Base-by-base conservation (phyloP, 2,888 invertebrate species). In the Apotomis betuletana region DNA sequence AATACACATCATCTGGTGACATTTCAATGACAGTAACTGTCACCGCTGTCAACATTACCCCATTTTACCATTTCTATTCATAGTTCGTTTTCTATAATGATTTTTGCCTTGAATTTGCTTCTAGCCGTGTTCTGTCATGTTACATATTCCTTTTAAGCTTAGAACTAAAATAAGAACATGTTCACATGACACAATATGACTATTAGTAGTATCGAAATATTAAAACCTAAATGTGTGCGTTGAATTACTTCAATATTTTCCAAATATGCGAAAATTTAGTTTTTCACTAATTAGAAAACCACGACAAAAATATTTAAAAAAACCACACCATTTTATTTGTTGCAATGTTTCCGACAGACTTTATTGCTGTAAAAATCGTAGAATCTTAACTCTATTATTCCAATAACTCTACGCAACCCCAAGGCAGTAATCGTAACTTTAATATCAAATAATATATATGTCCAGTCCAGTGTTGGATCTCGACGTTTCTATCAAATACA, bases 1-100 rank as follows among this genome's bases (percentile, higher is more conserved):
- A 61, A 38, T 64, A 68, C 60, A 68, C n/a, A 67, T 27, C 51
- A 15, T 64, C 59, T 6, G 9, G 52, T 51, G 51, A 13, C n/a
- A 67, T 49, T 4, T 27, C 5, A 6, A 6, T 27, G 49, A n/a
- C 8, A 49, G 49, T 6, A 8, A 49, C 49, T 49, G 49, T 49
- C 49, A 49, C 49, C 6, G 41, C 41, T 0, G 41, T 41, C 41
- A 41, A 6, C 41, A 41, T 6, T 41, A 41, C 41, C 41, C 41
- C 41, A 41, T 0, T 41, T 6, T 9, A 6, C 3, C 4, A 10
- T 3, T 9, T 10, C 9, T 49, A 49, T 9, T 49, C 12, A 49
- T 12, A 49, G 49, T 49, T 49, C 49, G 49, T 10, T 46, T 49
- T 5, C 6, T 41, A 44, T 10, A 13, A 12, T 6, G 54, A 64